phyloP scores from a whole-genome alignment of 1,140 invertebrate species.

The Caenorhabditis remanei region DNA sequence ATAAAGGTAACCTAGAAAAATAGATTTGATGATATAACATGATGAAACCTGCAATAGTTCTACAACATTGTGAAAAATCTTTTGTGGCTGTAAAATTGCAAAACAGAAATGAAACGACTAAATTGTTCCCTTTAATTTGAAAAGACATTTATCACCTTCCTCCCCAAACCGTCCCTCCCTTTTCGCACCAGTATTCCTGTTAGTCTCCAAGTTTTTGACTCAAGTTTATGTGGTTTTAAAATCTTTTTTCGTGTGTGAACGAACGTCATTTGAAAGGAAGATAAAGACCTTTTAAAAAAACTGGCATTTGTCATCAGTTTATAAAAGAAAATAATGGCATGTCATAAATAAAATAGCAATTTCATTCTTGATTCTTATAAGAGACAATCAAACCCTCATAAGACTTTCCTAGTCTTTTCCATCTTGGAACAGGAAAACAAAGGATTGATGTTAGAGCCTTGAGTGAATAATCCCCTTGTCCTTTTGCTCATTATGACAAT shows the following conservation, averaged over 20 bases:
- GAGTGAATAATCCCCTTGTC: constrained; percentile 27
- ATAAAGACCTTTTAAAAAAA: neutral
- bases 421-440: constrained; percentile 20
- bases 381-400: neutral
- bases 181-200: constrained; percentile 34
- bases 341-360: constrained; percentile 34
- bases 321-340: constrained; percentile 36
- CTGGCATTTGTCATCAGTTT: neutral
- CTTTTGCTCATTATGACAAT: constrained; percentile 51
- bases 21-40: too few relatives aligned
- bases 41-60: too few relatives aligned
- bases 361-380: constrained; percentile 47
- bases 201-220: constrained; percentile 11
- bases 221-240: constrained; percentile 38
- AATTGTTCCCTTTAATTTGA: neutral
- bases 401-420: neutral
- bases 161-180: neutral
- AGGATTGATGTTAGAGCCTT: constrained; percentile 41
- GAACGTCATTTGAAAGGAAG: neutral
- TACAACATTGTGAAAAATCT: too few relatives aligned
- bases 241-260: neutral
- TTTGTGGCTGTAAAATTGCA: too few relatives aligned
- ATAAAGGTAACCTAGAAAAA: too few relatives aligned
- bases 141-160: neutral
- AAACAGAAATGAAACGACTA: neutral